phyloP scores from a whole-genome alignment of 2,888 invertebrate genomes.

The Xestia xanthographa region DNA sequence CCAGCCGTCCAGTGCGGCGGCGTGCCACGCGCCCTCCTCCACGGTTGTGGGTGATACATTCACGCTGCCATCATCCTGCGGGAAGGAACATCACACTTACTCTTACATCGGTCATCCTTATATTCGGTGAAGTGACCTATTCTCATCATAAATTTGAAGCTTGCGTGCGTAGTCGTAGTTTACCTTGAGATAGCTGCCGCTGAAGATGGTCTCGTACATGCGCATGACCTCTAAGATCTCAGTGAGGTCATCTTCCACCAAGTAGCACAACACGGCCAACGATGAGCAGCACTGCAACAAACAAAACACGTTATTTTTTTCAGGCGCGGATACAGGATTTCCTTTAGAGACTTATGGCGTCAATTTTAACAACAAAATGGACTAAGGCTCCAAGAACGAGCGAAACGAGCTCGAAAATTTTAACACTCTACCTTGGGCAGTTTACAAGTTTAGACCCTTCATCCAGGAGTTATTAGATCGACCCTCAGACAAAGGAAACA shows the following conservation, averaged over 20 bases:
- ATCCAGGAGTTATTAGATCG: too few species aligned
- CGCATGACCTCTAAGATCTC: conserved; percentile 94
- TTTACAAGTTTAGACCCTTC: too few species aligned
- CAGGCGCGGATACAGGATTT: too few species aligned
- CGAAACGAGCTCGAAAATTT: too few species aligned
- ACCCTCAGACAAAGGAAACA: too few species aligned
- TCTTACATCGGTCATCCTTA: neutral
- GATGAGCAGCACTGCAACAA: conserved; percentile 94
- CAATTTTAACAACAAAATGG: too few species aligned
- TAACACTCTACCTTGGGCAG: too few species aligned
- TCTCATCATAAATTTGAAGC: neutral
- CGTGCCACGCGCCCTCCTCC: conserved; percentile 93
- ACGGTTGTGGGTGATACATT: conserved; percentile 92
- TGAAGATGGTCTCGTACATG: conserved; percentile 94
- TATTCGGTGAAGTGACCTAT: too few species aligned
- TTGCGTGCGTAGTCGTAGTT: neutral
- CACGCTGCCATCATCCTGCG: conserved; percentile 93
- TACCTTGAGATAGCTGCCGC: conserved; percentile 94
- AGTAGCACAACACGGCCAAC: conserved; percentile 95
- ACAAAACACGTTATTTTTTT: neutral
- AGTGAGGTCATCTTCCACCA: conserved; percentile 94
- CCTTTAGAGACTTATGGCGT: too few species aligned
- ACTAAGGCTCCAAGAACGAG: too few species aligned
- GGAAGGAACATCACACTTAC: neutral
- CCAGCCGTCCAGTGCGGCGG: conserved; percentile 97